These are phyloP conservation scores for Sphecodes monilicornis DNA, from an alignment of 2,888 invertebrate species.

Conservation along the genomic window DNA sequence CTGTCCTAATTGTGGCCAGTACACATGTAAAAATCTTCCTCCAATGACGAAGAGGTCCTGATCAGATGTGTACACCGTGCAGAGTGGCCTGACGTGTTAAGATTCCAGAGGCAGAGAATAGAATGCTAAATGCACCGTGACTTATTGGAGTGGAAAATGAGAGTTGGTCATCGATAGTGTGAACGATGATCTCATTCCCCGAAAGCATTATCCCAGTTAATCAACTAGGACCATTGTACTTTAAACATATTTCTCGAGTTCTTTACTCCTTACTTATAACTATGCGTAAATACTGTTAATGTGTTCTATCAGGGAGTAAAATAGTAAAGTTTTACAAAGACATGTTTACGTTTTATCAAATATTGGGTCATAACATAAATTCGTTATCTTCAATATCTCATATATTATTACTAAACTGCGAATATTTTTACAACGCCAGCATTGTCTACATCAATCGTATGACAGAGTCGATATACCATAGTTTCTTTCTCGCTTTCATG, in stretches of 20 bases:
- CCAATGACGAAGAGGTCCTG: conserved; percentile 61
- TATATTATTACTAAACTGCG: no score
- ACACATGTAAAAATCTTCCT: conserved; percentile 76
- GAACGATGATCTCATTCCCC: conserved; percentile 75
- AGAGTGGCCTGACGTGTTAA: conserved; percentile 52
- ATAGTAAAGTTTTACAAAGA: background rate
- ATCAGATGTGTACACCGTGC: conserved; percentile 36
- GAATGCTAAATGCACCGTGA: conserved; percentile 82
- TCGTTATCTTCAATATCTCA: no score
- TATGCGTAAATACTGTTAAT: background rate
- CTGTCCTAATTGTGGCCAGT: conserved; percentile 71
- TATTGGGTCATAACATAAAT: no score
- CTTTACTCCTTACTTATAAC: background rate
- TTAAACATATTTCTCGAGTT: background rate
- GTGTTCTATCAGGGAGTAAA: background rate
- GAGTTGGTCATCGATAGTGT: conserved; percentile 74
- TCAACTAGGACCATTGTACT: conserved; percentile 7
- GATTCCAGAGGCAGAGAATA: conserved; percentile 72
- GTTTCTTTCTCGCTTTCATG: no score
- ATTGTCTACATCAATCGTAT: no score
- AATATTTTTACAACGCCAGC: no score
- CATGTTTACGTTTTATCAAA: no score
- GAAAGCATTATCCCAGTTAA: conserved; percentile 64
- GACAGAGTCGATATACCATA: no score
- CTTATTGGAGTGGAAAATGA: conserved; percentile 79